Conservation (phyloP, 2,797 vertebrate species). For the Catharus ustulatus region DNA sequence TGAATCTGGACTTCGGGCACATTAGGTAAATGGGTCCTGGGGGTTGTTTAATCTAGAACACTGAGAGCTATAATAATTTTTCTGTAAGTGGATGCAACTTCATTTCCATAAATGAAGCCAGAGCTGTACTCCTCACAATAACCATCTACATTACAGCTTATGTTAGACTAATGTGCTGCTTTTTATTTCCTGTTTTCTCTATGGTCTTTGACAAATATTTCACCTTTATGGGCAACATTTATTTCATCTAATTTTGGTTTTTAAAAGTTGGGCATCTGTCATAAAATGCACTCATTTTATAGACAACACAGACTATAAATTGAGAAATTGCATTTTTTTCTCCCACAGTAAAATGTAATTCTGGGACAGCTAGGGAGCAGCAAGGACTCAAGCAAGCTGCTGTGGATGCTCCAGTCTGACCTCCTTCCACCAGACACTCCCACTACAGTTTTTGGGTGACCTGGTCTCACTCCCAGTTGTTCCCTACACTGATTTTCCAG, state of each 20-base stretch:
- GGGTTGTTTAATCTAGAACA: neutral
- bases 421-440: neutral
- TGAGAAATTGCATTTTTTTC: neutral
- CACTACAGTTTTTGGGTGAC: neutral
- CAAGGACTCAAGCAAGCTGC: neutral
- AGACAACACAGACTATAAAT: neutral
- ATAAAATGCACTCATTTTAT: neutral
- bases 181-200: neutral
- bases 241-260: neutral
- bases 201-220: neutral
- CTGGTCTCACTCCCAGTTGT: neutral
- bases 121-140: neutral
- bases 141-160: neutral
- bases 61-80: neutral
- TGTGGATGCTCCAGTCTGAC: neutral
- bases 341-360: neutral
- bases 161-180: neutral
- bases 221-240: neutral
- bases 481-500: neutral
- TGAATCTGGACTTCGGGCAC: neutral
- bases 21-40: neutral
- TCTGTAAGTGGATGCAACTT: neutral
- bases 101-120: constrained; percentile 11
- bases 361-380: neutral
- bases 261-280: neutral